phyloP scores from a whole-genome alignment of 2,113 vertebrate genomes.

The Phasianus colchicus region DNA sequence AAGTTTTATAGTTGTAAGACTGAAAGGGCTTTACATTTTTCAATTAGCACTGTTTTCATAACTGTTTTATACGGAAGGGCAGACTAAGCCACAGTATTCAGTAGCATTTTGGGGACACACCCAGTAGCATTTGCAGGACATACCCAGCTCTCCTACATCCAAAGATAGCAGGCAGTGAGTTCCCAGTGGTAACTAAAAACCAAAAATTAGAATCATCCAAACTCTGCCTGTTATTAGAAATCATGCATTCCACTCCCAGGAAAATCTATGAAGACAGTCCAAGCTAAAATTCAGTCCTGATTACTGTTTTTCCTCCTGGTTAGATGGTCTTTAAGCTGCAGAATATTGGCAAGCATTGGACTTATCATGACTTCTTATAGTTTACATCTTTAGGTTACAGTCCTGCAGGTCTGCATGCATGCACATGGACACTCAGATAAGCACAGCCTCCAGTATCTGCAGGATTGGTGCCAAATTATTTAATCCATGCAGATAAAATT shows the following conservation, averaged over 20 bases:
- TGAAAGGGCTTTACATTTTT: slow-evolving; percentile 54
- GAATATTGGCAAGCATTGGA: not conserved
- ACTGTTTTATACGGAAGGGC: not conserved
- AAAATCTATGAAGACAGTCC: not conserved
- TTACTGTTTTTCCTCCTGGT: not conserved
- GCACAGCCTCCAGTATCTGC: not conserved
- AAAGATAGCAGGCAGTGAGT: not conserved
- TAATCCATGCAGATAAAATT: not conserved
- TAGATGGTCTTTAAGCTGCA: not conserved
- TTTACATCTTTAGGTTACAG: not conserved
- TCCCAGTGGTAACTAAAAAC: not conserved
- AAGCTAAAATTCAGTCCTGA: not conserved
- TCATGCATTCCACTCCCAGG: not conserved
- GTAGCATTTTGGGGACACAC: not conserved
- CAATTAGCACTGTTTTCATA: slow-evolving; percentile 10
- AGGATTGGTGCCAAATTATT: slow-evolving; percentile 46
- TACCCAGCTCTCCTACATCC: not conserved
- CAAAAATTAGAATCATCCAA: not conserved
- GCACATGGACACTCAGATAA: not conserved
- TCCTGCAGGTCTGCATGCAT: not conserved
- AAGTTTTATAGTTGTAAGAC: slow-evolving; percentile 25
- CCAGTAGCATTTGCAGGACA: not conserved
- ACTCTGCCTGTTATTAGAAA: not conserved
- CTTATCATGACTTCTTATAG: rapidly evolving
- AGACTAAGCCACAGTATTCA: not conserved